These are phyloP conservation scores for Limanda limanda DNA, from an alignment of 2,113 vertebrate species.

Conservation along the genomic window DNA sequence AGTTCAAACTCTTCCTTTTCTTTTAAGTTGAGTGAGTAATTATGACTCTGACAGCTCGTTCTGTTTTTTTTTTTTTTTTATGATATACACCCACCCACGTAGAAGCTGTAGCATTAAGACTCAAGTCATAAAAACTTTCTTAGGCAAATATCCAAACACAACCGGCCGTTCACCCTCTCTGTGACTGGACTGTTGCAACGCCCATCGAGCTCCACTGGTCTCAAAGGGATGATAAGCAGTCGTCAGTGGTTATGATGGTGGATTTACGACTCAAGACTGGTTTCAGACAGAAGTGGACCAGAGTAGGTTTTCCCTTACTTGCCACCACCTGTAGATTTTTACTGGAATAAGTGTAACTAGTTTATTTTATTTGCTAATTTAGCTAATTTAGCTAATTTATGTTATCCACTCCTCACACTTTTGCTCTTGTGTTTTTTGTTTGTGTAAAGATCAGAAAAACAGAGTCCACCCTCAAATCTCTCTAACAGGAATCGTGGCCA, in stretches of 20 bases:
- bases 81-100: conserved; percentile 4
- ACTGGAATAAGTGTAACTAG: too few relatives aligned
- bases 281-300: not conserved
- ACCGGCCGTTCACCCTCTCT: not conserved
- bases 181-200: not conserved
- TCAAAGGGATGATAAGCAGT: too few relatives aligned
- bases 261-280: not conserved
- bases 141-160: conserved; percentile 5
- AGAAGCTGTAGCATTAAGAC: not conserved
- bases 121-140: not conserved
- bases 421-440: not conserved
- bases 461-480: not conserved
- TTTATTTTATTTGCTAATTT: not conserved
- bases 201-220: too few relatives aligned
- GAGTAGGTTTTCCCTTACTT: not conserved
- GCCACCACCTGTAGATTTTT: not conserved
- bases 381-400: too few relatives aligned
- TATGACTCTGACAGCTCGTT: conserved; percentile 3
- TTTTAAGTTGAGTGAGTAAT: not conserved
- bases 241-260: not conserved
- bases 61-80: not conserved
- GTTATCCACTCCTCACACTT: not conserved
- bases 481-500: not conserved
- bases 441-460: not conserved
- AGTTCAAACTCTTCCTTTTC: not conserved